Evolutionary conservation across 2,797 vertebrate genomes (phyloP).

Genomic region (Falco columbarius): DNA sequence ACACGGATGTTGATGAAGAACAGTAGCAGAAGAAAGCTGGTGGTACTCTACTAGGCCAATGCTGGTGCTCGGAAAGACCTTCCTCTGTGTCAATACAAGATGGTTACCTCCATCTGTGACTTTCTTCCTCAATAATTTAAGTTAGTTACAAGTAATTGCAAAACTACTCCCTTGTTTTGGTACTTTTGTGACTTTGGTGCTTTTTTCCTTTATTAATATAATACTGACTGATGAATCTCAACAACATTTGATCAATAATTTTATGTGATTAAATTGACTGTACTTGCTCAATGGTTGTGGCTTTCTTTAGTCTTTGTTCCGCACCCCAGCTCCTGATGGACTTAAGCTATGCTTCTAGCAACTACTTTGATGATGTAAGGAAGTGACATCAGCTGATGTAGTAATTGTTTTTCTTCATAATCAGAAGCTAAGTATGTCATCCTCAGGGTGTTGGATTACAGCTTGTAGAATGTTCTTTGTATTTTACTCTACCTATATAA

Average conservation of each 20-base stretch:
- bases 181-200: background rate
- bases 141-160: background rate
- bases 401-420: background rate
- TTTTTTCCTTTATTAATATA: background rate
- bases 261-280: background rate
- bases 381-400: background rate
- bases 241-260: background rate
- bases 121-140: background rate
- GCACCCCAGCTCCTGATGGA: background rate
- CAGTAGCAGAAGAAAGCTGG: background rate
- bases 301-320: background rate
- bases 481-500: background rate
- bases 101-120: background rate
- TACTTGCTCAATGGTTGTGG: background rate
- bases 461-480: background rate
- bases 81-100: background rate
- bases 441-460: background rate
- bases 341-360: background rate
- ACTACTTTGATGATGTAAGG: background rate
- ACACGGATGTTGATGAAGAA: background rate
- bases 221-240: background rate
- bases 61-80: background rate
- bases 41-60: background rate
- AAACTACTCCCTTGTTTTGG: background rate
- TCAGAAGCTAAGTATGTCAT: background rate